Base-by-base conservation (phyloP, 2,113 vertebrate genomes). In the Gobio gobio region DNA sequence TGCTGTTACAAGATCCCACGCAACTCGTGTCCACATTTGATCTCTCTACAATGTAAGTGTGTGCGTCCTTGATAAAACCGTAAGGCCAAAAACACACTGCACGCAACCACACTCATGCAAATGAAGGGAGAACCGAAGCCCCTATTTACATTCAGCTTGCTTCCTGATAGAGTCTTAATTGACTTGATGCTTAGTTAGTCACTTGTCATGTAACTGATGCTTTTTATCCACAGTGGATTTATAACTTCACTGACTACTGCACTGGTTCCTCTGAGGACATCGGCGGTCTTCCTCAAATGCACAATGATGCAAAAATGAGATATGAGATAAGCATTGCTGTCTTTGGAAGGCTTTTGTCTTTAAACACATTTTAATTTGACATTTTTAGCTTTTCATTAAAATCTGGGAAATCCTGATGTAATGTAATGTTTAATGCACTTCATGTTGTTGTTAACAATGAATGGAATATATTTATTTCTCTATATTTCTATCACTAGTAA, bases 21-120 rank as follows among this genome's bases (percentile, higher is more conserved):
- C 59, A 47, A 54, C 61, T 33, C 12, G 18, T 66, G 79, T 81
- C 45, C 24, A 81, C 61, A 66, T 80, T 29, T 64, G 78, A 80
- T 64, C 59, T 33, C 79, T 54, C 5, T 22, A 29, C 43, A 33
- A 40, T 54, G 45, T 18, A 33, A 68, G 18, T 33, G 56, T 45
- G 77, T 45, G 54, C 16, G 0, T 76, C 13, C 26, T 18, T 54
- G 26, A 54, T 54, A 33, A 54, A 78, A 24, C 33, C 3, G 16
- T n/a, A 16, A 9, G 77, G 10, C 8, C 4, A 2, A 24, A 43
- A 24, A 74, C 12, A 4, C 45, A 73, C 40, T 24, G 40, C 8
- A 70, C 18, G 0, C 16, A 20, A 43, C 26, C 20, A 22, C 66
- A 43, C 18, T 70, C 22, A 70, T 16, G 43, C 70, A 45, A 47